Evolutionary conservation across 2,888 invertebrate species (phyloP).

Genomic region (Neria commutata): DNA sequence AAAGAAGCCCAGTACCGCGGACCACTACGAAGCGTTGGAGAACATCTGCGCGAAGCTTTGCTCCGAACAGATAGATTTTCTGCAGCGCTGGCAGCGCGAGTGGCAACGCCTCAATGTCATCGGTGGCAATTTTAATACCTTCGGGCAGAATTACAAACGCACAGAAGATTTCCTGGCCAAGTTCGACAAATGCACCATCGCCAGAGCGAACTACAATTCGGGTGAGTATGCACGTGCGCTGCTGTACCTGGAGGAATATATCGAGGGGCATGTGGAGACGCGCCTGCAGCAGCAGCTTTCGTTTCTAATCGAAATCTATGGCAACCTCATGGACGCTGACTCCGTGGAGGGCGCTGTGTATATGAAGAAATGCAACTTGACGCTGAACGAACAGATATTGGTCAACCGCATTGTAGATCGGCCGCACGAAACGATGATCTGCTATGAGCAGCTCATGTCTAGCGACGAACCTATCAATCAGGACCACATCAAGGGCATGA

Average conservation of each 20-base stretch:
- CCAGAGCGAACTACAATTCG: slow-evolving; percentile 76
- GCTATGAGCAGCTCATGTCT: slow-evolving; percentile 83
- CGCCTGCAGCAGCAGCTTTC: slow-evolving; percentile 68
- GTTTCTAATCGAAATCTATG: slow-evolving; percentile 80
- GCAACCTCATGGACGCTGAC: slow-evolving; percentile 87
- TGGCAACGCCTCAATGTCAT: slow-evolving; percentile 55
- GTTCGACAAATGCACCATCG: slow-evolving; percentile 71
- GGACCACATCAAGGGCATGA: slow-evolving; percentile 70
- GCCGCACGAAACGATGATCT: slow-evolving; percentile 82
- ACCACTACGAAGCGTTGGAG: slow-evolving; percentile 31
- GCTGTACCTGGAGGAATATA: slow-evolving; percentile 77
- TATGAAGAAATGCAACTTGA: slow-evolving; percentile 76
- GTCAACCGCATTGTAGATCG: slow-evolving; percentile 85
- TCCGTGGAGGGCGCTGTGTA: slow-evolving; percentile 83
- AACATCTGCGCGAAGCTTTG: slow-evolving; percentile 69
- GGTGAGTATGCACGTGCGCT: slow-evolving; percentile 77
- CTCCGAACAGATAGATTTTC: slow-evolving; percentile 76
- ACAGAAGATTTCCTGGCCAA: slow-evolving; percentile 60
- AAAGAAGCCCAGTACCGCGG: not conserved
- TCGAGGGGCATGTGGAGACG: slow-evolving; percentile 65
- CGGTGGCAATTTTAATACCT: slow-evolving; percentile 55
- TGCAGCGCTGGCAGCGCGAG: slow-evolving; percentile 76
- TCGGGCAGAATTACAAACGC: slow-evolving; percentile 40
- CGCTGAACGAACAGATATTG: slow-evolving; percentile 80
- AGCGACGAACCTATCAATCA: slow-evolving; percentile 63